Conservation (phyloP, 2,797 vertebrate genomes). For the Micrastur ruficollis region DNA sequence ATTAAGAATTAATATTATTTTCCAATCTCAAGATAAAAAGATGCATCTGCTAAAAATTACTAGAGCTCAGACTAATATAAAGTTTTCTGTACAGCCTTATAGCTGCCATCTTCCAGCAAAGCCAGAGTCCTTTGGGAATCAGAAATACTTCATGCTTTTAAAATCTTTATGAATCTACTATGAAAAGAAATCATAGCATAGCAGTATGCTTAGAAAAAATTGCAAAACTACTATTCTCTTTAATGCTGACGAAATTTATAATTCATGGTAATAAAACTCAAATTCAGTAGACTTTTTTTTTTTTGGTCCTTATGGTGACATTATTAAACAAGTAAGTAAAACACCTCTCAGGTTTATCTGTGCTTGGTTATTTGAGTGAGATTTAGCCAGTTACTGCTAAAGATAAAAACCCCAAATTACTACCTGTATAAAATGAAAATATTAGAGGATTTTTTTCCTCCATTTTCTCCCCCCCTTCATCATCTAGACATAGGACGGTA, state of each 20-base stretch:
- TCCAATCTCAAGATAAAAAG: neutral
- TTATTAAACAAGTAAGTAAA: neutral
- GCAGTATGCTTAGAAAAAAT: neutral
- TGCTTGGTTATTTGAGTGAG: neutral
- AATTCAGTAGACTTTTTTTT: neutral
- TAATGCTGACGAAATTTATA: neutral
- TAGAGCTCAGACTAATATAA: neutral
- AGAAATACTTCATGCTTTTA: neutral
- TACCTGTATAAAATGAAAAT: neutral
- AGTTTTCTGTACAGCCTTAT: neutral
- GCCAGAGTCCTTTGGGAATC: neutral
- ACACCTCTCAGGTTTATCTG: neutral
- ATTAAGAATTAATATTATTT: neutral
- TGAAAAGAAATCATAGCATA: neutral
- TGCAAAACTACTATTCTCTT: neutral
- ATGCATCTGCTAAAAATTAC: neutral
- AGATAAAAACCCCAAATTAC: neutral
- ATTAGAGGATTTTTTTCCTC: neutral
- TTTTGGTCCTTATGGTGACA: neutral
- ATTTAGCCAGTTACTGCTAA: neutral
- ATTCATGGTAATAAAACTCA: neutral
- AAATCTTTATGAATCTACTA: conserved; percentile 8
- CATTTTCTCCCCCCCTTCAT: neutral
- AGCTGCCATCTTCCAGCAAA: neutral
- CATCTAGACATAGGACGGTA: neutral